These are phyloP conservation scores for Camelus bactrianus DNA, from an alignment of 2,113 vertebrate species.

Conservation along the genomic window DNA sequence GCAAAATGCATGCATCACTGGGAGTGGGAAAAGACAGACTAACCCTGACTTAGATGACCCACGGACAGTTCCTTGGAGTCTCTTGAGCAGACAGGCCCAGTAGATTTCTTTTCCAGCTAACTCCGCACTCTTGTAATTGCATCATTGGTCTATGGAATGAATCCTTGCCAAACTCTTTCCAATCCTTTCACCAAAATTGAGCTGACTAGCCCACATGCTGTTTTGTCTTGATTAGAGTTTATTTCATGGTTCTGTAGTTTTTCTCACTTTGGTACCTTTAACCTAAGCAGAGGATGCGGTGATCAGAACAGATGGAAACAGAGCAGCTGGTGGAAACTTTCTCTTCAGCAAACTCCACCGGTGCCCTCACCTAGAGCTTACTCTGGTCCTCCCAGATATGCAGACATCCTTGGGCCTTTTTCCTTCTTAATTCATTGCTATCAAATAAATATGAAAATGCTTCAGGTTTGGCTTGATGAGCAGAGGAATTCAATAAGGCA, in stretches of 20 bases:
- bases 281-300: background rate
- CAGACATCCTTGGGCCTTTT: accelerated
- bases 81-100: background rate
- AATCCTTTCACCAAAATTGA: background rate
- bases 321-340: background rate
- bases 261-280: background rate
- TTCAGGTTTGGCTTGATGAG: background rate
- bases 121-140: too few species aligned
- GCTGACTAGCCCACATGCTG: background rate
- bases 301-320: background rate
- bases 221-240: background rate
- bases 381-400: background rate
- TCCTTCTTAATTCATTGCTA: background rate
- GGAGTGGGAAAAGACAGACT: background rate
- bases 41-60: too few species aligned
- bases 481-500: background rate
- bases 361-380: background rate
- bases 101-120: background rate
- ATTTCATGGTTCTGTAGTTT: background rate
- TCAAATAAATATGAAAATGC: background rate
- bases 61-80: background rate
- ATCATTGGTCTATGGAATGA: background rate
- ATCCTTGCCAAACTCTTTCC: background rate
- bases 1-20: accelerated
- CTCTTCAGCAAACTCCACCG: background rate